Evolutionary conservation across 2,797 vertebrate genomes (phyloP).

Genomic region (Okamejei kenojei): DNA sequence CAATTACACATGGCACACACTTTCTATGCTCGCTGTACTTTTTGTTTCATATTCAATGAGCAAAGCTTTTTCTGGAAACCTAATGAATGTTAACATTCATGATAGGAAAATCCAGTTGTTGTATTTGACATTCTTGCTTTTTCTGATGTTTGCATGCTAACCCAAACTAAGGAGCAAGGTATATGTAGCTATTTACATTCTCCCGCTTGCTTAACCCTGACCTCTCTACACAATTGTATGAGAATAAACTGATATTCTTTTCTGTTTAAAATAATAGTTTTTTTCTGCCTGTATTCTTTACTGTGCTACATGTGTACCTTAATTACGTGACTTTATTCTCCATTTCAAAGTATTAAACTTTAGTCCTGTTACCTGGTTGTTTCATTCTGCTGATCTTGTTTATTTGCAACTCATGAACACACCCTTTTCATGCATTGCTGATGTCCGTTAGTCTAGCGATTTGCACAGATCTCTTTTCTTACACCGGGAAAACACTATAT

Average conservation of each 20-base stretch:
- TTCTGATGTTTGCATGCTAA: not conserved
- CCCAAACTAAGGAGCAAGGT: not conserved
- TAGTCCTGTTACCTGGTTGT: too few species aligned
- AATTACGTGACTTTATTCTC: too few species aligned
- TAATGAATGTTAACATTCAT: not conserved
- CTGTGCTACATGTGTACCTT: too few species aligned
- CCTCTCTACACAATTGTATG: not conserved
- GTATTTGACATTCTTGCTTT: not conserved
- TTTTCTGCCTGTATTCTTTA: too few species aligned
- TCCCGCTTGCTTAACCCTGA: not conserved
- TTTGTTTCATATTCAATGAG: not conserved
- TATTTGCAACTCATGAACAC: too few species aligned
- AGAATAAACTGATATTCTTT: not conserved
- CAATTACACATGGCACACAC: not conserved
- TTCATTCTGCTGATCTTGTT: too few species aligned
- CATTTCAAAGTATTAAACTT: too few species aligned
- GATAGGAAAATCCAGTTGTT: not conserved
- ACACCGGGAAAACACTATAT: not conserved
- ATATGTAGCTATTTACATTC: not conserved
- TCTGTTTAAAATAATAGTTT: too few species aligned
- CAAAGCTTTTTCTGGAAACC: not conserved
- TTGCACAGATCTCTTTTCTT: not conserved
- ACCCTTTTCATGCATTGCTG: not conserved
- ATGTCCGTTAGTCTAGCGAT: not conserved
- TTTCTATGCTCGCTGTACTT: not conserved